Conservation (phyloP, 1,140 invertebrate genomes). For the Euglossa dilemma region DNA sequence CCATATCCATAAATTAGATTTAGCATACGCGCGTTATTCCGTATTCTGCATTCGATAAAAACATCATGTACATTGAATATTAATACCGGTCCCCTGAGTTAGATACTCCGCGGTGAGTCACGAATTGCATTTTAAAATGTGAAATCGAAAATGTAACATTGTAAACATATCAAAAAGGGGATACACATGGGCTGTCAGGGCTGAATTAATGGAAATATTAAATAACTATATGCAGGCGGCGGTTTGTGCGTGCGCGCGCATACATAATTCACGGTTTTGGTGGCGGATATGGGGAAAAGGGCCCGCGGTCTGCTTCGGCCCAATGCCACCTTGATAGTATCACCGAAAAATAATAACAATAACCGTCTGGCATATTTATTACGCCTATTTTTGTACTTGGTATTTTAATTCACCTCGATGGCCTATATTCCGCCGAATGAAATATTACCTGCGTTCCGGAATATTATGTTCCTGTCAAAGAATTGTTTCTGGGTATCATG, state of each 20-base stretch:
- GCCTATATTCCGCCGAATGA: background rate
- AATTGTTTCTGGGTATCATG: background rate
- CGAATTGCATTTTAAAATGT: constrained; percentile 6
- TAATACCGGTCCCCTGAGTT: too few relatives aligned
- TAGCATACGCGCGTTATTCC: background rate
- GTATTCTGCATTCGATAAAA: background rate
- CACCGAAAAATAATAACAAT: constrained; percentile 15
- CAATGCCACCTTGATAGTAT: constrained; percentile 2
- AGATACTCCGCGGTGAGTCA: background rate
- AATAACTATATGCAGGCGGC: constrained; percentile 16
- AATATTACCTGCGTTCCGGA: background rate
- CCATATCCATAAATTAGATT: background rate
- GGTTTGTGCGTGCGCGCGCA: constrained; percentile 39
- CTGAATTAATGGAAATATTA: constrained; percentile 36
- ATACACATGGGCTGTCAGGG: background rate
- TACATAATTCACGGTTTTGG: constrained; percentile 31
- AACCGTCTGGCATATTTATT: background rate
- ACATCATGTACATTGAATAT: background rate
- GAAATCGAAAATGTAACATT: background rate
- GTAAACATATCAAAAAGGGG: background rate
- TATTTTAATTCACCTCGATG: background rate
- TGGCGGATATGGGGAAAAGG: constrained; percentile 25
- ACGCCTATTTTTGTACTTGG: background rate
- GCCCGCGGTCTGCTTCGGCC: background rate
- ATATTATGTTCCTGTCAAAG: background rate